Conservation (phyloP, 2,797 vertebrate species). For the Avahi laniger region DNA sequence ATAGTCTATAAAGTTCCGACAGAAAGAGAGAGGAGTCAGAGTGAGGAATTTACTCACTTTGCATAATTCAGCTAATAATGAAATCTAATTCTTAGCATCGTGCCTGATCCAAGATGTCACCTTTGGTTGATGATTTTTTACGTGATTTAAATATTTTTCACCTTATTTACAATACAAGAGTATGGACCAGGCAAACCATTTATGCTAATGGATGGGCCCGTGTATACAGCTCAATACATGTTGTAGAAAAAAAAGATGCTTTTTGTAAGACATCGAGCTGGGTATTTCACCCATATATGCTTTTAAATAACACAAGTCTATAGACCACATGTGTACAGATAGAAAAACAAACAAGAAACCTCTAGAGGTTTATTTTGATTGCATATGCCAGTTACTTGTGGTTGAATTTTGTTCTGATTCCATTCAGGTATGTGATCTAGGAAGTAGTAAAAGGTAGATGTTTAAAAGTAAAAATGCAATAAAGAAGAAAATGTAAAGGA, state of each 20-base stretch:
- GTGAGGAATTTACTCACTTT: not conserved
- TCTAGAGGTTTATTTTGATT: slow-evolving; percentile 75
- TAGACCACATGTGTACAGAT: slow-evolving; percentile 49
- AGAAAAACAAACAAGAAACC: slow-evolving; percentile 72
- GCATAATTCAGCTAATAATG: not conserved
- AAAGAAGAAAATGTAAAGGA: slow-evolving; percentile 3
- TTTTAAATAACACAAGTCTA: slow-evolving; percentile 44
- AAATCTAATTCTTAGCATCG: not conserved
- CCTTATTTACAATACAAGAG: not conserved
- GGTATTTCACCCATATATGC: slow-evolving; percentile 4
- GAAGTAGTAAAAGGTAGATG: slow-evolving; percentile 67
- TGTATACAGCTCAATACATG: not conserved
- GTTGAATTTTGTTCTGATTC: slow-evolving; percentile 69
- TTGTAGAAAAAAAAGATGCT: not conserved
- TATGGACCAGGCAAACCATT: not conserved
- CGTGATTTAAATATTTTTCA: not conserved
- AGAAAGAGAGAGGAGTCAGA: not conserved
- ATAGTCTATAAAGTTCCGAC: not conserved
- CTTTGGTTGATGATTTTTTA: not conserved
- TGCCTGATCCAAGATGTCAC: not conserved
- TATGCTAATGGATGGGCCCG: not conserved
- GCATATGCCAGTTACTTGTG: slow-evolving; percentile 73
- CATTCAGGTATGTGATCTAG: slow-evolving; percentile 74
- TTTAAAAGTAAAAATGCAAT: slow-evolving; percentile 73
- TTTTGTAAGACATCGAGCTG: not conserved